Evolutionary conservation across 1,140 invertebrate species (phyloP), one percentile per base, ranked within the genome.

Genomic region (Phymastichus coffea): DNA sequence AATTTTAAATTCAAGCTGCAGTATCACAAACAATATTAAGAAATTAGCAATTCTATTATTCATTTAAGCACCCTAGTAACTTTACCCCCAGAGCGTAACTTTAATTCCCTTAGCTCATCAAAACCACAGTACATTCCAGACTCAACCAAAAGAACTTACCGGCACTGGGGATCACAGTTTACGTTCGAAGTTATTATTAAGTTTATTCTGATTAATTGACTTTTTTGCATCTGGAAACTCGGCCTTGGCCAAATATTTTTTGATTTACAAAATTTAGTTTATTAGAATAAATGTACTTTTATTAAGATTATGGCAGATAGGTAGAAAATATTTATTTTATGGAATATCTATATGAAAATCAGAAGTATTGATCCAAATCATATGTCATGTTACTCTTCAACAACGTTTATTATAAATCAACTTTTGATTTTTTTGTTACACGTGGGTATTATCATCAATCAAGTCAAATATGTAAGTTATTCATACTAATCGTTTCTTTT

Each of bases 41-140:
- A 25, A 53, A 59, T 59, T 59, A 52, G 48, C 48, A 53, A 53
- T 59, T 59, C 30, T 28, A 30, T 46, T 59, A 46, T 59, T 59
- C 38, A 59, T 59, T 52, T 53, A 44, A 51, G 28, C 47, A 40
- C 20, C 4, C 30, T 26, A 49, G 46, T 33, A 52, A 52, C 41
- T 59, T 47, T n/a, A 25, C 38, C 38, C 23, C 40, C 23, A 14
- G 22, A 44, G 49, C 38, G 41, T 53, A 53, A 59, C 51, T 59
- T 59, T 59, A 53, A 59, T 41, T 59, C 48, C 57, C 48, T 38
- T 33, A 59, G 23, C 57, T 59, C 49, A 53, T 58, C 57, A 58
- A 52, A 58, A 53, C 9, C 22, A 19, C 26, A 53, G 57, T 53
- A 38, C 15, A 38, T 53, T 59, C 38, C 51, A 17, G 46, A 22